Base-by-base conservation (phyloP, 2,113 vertebrate species). In the Epinephelus lanceolatus region DNA sequence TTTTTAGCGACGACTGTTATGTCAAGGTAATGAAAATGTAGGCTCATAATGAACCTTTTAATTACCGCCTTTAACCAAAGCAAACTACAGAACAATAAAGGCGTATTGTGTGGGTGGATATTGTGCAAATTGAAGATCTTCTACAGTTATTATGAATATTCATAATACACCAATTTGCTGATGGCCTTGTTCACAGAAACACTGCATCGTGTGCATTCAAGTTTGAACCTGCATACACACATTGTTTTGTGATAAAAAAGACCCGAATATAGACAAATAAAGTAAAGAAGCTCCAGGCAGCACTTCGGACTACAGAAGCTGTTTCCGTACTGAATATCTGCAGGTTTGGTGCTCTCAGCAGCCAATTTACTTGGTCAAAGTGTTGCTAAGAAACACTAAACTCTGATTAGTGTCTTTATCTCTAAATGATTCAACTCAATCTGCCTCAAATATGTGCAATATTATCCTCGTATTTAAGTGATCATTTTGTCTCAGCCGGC, bases 1-100 rank as follows among this genome's bases (percentile, higher is more conserved):
- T 25, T 65, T 81, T 66, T 52, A 42, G 27, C 47, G 42, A 66
- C 21, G 2, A 3, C 15, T 40, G 15, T 56, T 47, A 70, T 11
- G 42, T 60, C 52, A 77, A 61, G 69, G 63, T 78, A 60, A 80
- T 27, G 27, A 27, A 27, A 83, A 57, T 57, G 15, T 59, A 13
- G 0, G 15, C 70, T 60, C 55, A 60, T 76, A 84, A 89, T 76
- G 61, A 60, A 76, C 42, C 40, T 19, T 71, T 37, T 49, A 13
- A 59, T 17, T 49, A 27, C 70, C 27, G 60, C 60, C 49, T 62
- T 62, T 55, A 81, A 62, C 76, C 19, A 33, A 61, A 74, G 52
- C 59, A 67, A 72, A 74, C 23, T 23, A 4, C 63, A 63, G 74
- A 72, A 74, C 52, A 67, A 49, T 45, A 23, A 67, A 81, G 18